Evolutionary conservation across 1,140 invertebrate species (phyloP).

Genomic region (Caenorhabditis brenneri): DNA sequence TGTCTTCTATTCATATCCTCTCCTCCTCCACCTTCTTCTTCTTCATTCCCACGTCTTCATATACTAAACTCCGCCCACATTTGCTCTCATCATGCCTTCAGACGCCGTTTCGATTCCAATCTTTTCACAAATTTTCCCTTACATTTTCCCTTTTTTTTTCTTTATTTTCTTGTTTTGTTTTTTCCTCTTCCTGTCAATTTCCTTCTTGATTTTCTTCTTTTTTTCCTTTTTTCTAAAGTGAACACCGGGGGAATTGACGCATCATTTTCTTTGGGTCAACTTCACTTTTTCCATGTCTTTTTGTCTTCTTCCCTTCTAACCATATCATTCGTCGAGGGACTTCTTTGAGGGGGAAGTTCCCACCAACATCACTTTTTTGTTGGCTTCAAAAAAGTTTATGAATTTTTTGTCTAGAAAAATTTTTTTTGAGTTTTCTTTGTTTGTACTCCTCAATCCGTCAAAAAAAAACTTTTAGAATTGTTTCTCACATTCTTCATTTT

Average conservation of each 20-base stretch:
- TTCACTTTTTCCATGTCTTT: background rate
- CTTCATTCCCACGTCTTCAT: background rate
- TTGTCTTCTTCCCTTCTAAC: too few species aligned
- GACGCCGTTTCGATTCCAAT: background rate
- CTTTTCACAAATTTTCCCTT: background rate
- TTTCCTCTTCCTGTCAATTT: background rate
- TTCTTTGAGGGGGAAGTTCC: too few species aligned
- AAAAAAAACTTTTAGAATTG: background rate
- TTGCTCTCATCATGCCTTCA: background rate
- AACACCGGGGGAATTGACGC: constrained; percentile 14
- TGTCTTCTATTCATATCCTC: constrained; percentile 27
- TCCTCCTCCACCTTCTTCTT: background rate
- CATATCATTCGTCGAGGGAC: constrained; percentile 22
- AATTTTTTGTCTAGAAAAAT: too few species aligned
- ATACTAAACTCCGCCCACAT: background rate
- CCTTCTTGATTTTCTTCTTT: background rate
- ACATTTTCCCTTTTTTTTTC: background rate
- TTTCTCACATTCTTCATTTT: constrained; percentile 35
- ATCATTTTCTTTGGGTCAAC: background rate
- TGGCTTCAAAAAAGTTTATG: constrained; percentile 40
- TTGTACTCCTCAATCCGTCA: background rate
- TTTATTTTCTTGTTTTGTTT: background rate
- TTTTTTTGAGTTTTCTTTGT: too few species aligned
- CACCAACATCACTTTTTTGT: too few species aligned
- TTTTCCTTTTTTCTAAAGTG: background rate